Percentiles rank a stretch among this genome's conserved stretches.
phyloP scores from a whole-genome alignment of 2,797 vertebrate genomes.

The Erpetoichthys calabaricus region DNA sequence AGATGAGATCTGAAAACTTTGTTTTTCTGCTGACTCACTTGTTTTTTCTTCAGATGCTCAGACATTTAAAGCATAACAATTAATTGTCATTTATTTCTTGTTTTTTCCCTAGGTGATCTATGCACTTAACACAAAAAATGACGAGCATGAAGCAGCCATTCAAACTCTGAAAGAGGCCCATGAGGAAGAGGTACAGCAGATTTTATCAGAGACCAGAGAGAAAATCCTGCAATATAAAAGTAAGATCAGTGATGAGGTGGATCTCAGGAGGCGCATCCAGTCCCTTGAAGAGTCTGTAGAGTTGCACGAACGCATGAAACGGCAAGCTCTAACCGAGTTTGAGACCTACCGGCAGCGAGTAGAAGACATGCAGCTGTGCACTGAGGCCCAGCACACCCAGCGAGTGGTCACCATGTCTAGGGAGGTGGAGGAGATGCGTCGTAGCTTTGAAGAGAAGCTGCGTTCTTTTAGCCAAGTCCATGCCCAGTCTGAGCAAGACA shows the following conservation, averaged over 20 bases:
- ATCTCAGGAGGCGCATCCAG: conserved; percentile 84
- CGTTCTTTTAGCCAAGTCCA: conserved; percentile 75
- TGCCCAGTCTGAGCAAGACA: conserved; percentile 84
- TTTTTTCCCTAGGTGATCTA: conserved; percentile 76
- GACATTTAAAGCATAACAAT: no score
- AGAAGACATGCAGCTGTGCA: conserved; percentile 91
- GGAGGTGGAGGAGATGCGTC: conserved; percentile 92
- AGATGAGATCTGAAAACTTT: no score
- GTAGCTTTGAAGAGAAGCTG: conserved; percentile 85
- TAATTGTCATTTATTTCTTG: conserved; percentile 5
- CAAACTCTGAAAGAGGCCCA: conserved; percentile 91
- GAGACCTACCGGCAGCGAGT: conserved; percentile 87
- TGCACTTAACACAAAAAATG: conserved; percentile 94
- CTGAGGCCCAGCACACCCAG: conserved; percentile 89
- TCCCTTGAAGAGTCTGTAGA: conserved; percentile 88
- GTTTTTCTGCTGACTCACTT: no score
- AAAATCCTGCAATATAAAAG: conserved; percentile 86
- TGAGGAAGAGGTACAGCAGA: conserved; percentile 95
- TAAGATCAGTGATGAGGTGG: conserved; percentile 85
- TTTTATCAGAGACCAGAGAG: conserved; percentile 88
- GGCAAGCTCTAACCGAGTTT: conserved; percentile 85
- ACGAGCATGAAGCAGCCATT: conserved; percentile 90
- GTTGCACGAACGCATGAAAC: conserved; percentile 86
- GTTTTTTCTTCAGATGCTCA: no score
- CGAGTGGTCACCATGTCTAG: conserved; percentile 88